Conservation (phyloP, 2,797 vertebrate genomes). For the Cossypha niveicapilla region DNA sequence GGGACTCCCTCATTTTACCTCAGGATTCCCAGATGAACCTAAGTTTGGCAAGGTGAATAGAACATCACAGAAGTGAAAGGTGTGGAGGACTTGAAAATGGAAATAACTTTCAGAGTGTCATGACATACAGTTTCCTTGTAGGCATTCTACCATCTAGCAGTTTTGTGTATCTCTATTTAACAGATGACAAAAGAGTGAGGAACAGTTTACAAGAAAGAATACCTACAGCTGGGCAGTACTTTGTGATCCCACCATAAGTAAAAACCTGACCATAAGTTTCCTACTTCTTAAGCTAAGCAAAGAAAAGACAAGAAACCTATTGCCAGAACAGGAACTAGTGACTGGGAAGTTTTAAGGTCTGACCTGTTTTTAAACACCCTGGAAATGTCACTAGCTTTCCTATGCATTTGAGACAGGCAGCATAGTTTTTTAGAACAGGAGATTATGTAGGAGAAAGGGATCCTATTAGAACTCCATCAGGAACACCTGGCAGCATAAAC, state of each 20-base stretch:
- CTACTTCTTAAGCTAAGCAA: neutral
- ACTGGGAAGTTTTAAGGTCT: neutral
- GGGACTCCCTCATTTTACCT: neutral
- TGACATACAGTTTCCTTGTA: neutral
- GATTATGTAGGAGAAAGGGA: neutral
- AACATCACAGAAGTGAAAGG: neutral
- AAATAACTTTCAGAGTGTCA: neutral
- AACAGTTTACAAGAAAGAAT: neutral
- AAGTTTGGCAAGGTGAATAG: neutral
- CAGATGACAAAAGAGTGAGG: neutral
- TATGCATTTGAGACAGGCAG: neutral
- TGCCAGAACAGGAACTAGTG: neutral
- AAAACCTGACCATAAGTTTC: neutral
- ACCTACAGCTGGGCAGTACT: neutral
- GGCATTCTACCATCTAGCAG: neutral
- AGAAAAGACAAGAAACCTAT: neutral
- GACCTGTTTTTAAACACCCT: neutral
- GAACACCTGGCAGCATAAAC: neutral
- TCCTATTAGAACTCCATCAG: neutral
- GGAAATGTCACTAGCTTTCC: neutral
- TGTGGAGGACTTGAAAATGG: neutral
- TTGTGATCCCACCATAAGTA: accelerated
- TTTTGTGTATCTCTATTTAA: neutral
- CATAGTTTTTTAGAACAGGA: neutral
- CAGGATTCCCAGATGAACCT: neutral